Conservation (phyloP, 1,140 invertebrate genomes). For the Microplitis mediator region DNA sequence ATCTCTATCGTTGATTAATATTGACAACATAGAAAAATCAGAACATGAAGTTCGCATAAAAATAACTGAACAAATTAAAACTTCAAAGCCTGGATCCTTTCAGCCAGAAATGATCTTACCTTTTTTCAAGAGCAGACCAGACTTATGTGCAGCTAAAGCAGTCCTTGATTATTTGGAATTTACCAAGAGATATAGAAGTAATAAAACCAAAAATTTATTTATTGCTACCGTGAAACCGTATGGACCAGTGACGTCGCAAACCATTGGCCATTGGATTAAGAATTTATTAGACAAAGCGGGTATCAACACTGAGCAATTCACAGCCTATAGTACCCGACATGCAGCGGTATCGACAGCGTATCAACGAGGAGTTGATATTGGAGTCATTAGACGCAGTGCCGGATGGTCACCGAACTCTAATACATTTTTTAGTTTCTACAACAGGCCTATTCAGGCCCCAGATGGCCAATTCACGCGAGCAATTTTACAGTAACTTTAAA, state of each 20-base stretch:
- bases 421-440: constrained; percentile 14
- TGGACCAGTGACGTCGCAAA: constrained; percentile 23
- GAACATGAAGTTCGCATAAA: constrained; percentile 15
- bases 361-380: constrained; percentile 11
- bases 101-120: constrained; percentile 30
- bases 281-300: constrained; percentile 6
- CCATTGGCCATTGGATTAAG: constrained; percentile 24
- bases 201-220: constrained; percentile 25
- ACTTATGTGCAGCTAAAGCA: constrained; percentile 27
- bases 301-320: constrained; percentile 14
- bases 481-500: background rate
- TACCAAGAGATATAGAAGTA: constrained; percentile 15
- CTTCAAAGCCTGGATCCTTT: constrained; percentile 30
- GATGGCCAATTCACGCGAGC: background rate
- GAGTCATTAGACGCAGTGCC: background rate
- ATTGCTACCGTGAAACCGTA: constrained; percentile 27
- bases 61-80: constrained; percentile 34
- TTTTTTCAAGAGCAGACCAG: constrained; percentile 22
- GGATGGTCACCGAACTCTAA: constrained; percentile 1
- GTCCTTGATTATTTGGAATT: constrained; percentile 25
- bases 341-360: constrained; percentile 18
- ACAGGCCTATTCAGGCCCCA: constrained; percentile 3
- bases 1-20: constrained; percentile 35
- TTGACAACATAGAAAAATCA: constrained; percentile 23
- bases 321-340: constrained; percentile 17